Evolutionary conservation across 2,888 invertebrate species (phyloP), one percentile per base, ranked within the genome.

Genomic region (Isoperla grammatica): DNA sequence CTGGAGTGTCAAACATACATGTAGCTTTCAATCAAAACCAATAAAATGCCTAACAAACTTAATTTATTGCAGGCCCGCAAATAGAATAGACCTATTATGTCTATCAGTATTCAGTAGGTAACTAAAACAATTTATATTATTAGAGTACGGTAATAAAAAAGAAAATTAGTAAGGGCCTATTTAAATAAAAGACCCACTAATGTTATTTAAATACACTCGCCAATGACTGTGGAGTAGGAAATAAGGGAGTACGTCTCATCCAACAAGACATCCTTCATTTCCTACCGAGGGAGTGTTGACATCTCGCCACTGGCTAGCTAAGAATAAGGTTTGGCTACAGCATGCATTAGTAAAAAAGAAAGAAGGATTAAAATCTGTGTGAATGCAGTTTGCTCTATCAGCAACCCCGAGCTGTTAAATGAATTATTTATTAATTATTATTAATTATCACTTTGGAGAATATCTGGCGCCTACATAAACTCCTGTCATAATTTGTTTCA

Each of bases 1-100:
- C 97, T 96, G 85, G 71, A 76, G 76, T 74, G 71, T 73, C 48
- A 60, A 50, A 29, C 29, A 57, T 42, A 69, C n/a, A n/a, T n/a
- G n/a, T n/a, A 68, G 29, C 8, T 29, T 29, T 29, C 29, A 66
- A 68, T 63, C 22, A 60, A 20, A 61, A 23, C 12, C n/a, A 29
- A 59, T 53, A 60, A 37, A n/a, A 54, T 58, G n/a, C 57, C 59
- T 39, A 55, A 20, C 29, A 53, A 43, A 54, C 29, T 35, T 29
- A 6, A 29, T 29, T 29, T 29, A 6, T 29, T 29, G 29, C 29
- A 4, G 29, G 29, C 8, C 5, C 46, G 20, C 46, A 46, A 46
- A 46, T 17, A 45, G 29, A 29, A 8, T 29, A 29, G 29, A 29
- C 29, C 29, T 29, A 29, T 8, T 29, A 6, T 29, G 29, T 29